phyloP scores from a whole-genome alignment of 1,140 invertebrate genomes.

The Leptoteleia sp. region DNA sequence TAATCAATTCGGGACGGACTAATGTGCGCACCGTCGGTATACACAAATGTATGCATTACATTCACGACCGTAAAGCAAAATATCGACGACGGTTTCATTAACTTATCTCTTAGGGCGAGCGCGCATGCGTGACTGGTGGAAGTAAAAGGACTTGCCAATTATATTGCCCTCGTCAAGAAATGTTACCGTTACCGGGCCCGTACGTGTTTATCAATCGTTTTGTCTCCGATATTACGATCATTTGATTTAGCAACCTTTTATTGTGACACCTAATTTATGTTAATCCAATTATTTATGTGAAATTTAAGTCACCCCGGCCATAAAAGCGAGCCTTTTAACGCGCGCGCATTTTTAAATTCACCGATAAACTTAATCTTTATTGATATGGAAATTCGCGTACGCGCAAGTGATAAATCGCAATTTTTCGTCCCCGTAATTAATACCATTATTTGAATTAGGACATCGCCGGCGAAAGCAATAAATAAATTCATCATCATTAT shows the following conservation, averaged over 20 bases:
- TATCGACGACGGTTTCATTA: constrained; percentile 77
- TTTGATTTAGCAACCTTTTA: neutral
- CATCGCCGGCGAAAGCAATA: constrained; percentile 5
- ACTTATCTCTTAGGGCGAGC: constrained; percentile 70
- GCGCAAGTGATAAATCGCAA: neutral
- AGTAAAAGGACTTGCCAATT: constrained; percentile 73
- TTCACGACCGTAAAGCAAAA: constrained; percentile 73
- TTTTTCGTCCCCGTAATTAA: constrained; percentile 14
- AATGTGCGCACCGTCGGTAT: constrained; percentile 59
- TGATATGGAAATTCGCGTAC: neutral
- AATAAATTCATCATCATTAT: constrained; percentile 36
- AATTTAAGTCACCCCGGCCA: neutral
- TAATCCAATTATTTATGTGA: constrained; percentile 9
- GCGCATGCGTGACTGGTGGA: constrained; percentile 74
- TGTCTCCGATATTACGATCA: constrained; percentile 10
- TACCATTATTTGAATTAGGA: constrained; percentile 6
- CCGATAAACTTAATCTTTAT: neutral
- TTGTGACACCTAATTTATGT: constrained; percentile 12
- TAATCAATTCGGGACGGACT: constrained; percentile 73
- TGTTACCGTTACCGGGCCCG: constrained; percentile 54
- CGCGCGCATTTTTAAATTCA: too few relatives aligned
- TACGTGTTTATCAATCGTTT: constrained; percentile 30
- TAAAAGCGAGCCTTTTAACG: too few relatives aligned
- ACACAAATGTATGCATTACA: constrained; percentile 73
- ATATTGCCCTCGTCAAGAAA: constrained; percentile 52